These are phyloP conservation scores for Alviniconcha marisindica DNA, from an alignment of 1,140 invertebrate species.

Conservation along the genomic window DNA sequence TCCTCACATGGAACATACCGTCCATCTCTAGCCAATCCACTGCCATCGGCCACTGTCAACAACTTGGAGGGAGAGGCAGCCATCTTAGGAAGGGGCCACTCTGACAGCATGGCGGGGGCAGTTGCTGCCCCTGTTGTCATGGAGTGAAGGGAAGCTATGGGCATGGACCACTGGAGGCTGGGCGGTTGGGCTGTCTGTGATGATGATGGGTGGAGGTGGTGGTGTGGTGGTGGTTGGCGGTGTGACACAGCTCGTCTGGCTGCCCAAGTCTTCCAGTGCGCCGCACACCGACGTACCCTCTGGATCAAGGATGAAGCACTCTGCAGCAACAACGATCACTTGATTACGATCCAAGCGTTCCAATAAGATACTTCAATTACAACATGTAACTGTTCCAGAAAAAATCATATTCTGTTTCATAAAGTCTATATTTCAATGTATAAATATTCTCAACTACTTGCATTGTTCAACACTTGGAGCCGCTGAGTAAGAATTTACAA, in stretches of 20 bases:
- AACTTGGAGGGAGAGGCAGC: background rate
- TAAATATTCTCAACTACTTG: too few species aligned
- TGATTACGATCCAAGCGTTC: too few species aligned
- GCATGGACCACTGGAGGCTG: background rate
- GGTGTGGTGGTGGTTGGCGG: background rate
- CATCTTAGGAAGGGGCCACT: background rate
- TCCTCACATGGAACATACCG: too few species aligned
- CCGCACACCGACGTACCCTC: slow-evolving; percentile 57
- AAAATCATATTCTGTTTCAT: too few species aligned
- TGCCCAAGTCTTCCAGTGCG: slow-evolving; percentile 59
- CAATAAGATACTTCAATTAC: too few species aligned
- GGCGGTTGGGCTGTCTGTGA: background rate
- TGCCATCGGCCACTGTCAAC: background rate
- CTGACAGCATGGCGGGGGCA: background rate
- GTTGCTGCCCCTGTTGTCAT: background rate
- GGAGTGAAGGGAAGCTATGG: background rate
- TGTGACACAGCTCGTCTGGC: background rate
- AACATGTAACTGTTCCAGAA: too few species aligned
- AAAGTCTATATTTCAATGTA: too few species aligned
- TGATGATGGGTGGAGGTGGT: background rate
- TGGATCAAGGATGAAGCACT: slow-evolving; percentile 54
- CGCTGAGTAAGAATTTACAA: too few species aligned
- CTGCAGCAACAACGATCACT: too few species aligned
- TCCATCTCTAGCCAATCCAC: too few species aligned
- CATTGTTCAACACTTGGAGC: too few species aligned